phyloP scores from a whole-genome alignment of 30 jellyfish, hydroid and myxozoan species.

The Chironex yamaguchii region DNA sequence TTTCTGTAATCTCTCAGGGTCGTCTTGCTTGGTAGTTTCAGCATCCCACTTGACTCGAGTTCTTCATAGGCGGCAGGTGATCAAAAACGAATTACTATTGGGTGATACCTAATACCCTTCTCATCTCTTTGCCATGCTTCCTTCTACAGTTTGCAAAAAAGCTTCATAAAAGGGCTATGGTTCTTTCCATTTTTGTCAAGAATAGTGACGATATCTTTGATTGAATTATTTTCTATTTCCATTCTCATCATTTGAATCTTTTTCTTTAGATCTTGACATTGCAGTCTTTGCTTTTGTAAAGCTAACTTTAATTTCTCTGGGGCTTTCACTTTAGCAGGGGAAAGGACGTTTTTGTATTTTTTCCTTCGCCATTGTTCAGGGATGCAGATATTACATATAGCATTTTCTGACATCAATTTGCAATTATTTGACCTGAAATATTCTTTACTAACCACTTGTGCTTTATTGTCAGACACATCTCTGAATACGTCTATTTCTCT shows the following conservation, averaged over 20 bases:
- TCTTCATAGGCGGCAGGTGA: constrained; percentile 66
- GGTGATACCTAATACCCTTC: constrained; percentile 38
- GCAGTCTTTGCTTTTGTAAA: constrained; percentile 50
- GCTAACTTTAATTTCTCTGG: constrained; percentile 45
- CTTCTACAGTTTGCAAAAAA: constrained; percentile 33
- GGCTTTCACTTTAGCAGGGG: constrained; percentile 51
- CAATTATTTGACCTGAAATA: constrained; percentile 54
- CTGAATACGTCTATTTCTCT: constrained; percentile 65
- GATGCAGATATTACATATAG: constrained; percentile 43
- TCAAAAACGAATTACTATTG: constrained; percentile 45
- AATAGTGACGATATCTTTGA: constrained; percentile 42
- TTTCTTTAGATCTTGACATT: constrained; percentile 45
- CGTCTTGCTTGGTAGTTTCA: constrained; percentile 57
- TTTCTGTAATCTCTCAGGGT: constrained; percentile 50
- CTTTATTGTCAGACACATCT: constrained; percentile 36
- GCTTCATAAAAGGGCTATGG: constrained; percentile 46
- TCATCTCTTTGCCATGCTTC: constrained; percentile 25
- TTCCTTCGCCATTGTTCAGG: constrained; percentile 37
- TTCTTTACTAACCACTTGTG: constrained; percentile 49
- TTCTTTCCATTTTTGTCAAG: constrained; percentile 31
- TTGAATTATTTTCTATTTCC: constrained; percentile 47
- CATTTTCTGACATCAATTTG: constrained; percentile 45
- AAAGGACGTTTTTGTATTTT: constrained; percentile 24
- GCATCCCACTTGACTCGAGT: constrained; percentile 48
- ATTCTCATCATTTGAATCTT: constrained; percentile 59